Base-by-base conservation (phyloP, 2,113 vertebrate genomes). In the Chionodraco myersi region DNA sequence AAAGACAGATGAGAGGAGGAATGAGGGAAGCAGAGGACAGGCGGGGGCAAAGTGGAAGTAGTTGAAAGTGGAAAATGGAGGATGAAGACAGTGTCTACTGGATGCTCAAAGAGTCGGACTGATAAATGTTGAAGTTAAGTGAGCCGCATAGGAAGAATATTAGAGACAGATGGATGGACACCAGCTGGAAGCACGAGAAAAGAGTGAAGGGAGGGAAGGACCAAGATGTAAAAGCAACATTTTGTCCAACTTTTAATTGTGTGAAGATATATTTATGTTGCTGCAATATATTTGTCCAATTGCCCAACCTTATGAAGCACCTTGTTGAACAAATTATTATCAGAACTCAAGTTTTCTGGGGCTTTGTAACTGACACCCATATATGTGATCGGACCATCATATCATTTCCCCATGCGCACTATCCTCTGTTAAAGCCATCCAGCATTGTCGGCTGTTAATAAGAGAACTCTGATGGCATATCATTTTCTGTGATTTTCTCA, bases 101-200 rank as follows among this genome's bases (percentile, higher is more conserved):
- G 72, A 84, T n/a, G 2, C 47, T 58, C 66, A 85, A 83, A 81
- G 70, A 79, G 75, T 69, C 18, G 10, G 61, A 80, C 63, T 86
- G 88, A 88, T 90, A 76, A 88, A 62, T 62, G 18, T 21, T 59
- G 64, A 84, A 66, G 72, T 80, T 87, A 41, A 89, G 58, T 75
- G 61, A 86, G 58, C 80, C 66, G 54, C 67, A 72, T 65, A 77
- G 72, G 53, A 89, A 80, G 62, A 71, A 59, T 84, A 87, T 91
- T 90, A 82, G 75, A 76, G 78, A 88, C 23, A 79, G 62, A 70
- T 74, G 87, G 69, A 80, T 87, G 68, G 73, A 65, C 84, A 80
- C 65, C 49, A 73, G 58, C 86, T 80, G 63, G 9, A 70, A 64
- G 72, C 16, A 1, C 30, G 65, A 73, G 62, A 70, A 68, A 54